phyloP scores from a whole-genome alignment of 2,888 invertebrate species.

The Andrena hattorfiana region DNA sequence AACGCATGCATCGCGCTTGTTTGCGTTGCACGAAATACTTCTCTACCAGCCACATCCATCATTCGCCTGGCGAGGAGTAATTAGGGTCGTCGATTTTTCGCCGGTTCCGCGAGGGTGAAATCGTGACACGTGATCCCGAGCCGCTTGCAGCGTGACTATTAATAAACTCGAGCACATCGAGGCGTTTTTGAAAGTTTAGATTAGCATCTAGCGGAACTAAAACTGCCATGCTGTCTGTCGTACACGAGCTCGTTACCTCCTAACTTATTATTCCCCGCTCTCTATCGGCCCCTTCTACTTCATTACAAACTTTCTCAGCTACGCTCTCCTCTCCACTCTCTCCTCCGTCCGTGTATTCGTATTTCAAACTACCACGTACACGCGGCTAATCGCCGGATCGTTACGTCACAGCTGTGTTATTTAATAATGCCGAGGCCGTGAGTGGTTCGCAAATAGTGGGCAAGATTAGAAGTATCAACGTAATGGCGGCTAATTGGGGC shows the following conservation, averaged over 20 bases:
- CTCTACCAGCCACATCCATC: constrained; percentile 23
- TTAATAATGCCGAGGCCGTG: constrained; percentile 54
- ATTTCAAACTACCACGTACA: constrained; percentile 25
- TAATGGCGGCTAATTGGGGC: neutral
- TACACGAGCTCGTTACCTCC: constrained; percentile 61
- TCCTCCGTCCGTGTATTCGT: constrained; percentile 6
- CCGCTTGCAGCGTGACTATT: constrained; percentile 31
- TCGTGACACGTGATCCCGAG: constrained; percentile 14
- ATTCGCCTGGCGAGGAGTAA: constrained; percentile 13
- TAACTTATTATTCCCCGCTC: constrained; percentile 58
- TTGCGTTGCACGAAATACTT: constrained; percentile 11
- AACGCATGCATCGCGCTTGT: constrained; percentile 15
- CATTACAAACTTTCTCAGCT: constrained; percentile 63
- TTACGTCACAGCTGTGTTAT: constrained; percentile 69
- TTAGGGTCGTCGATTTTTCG: constrained; percentile 43
- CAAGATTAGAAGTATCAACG: constrained; percentile 7
- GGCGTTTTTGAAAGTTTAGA: constrained; percentile 67
- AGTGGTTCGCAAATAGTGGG: constrained; percentile 10
- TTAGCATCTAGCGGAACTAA: constrained; percentile 73
- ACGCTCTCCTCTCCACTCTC: constrained; percentile 12
- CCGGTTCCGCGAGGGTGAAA: neutral
- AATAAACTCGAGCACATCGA: constrained; percentile 50
- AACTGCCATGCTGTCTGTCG: constrained; percentile 74
- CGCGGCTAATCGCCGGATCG: constrained; percentile 72
- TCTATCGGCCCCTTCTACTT: constrained; percentile 37